Conservation (phyloP, 2,113 vertebrate species). For the Machaerirhynchus nigripectus region DNA sequence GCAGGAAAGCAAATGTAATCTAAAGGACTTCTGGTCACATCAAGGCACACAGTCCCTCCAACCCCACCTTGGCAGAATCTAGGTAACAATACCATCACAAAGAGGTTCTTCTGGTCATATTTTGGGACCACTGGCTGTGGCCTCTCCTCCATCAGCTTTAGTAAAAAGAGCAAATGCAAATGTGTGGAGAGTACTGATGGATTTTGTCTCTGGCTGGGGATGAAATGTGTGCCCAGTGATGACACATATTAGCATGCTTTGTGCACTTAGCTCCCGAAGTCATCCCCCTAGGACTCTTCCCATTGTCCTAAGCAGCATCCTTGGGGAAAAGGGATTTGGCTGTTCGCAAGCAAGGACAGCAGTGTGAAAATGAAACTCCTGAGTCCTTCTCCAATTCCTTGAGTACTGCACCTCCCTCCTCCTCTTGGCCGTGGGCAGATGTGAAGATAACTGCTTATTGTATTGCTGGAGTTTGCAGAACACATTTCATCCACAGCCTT, state of each 20-base stretch:
- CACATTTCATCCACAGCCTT: background rate
- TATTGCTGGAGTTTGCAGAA: background rate
- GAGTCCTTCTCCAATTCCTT: background rate
- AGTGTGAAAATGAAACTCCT: background rate
- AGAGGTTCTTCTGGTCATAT: background rate
- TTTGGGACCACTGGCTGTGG: background rate
- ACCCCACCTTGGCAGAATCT: background rate
- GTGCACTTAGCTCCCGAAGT: background rate
- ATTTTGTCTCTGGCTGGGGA: background rate
- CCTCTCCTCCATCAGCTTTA: background rate
- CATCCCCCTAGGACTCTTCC: background rate
- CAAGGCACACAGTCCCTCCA: background rate
- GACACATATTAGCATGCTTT: background rate
- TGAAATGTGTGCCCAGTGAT: background rate
- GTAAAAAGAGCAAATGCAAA: background rate
- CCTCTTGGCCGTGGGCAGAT: background rate
- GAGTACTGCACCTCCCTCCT: background rate
- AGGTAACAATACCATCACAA: background rate
- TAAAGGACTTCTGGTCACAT: background rate
- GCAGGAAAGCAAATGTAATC: background rate
- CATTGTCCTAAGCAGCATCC: background rate
- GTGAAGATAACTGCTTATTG: background rate
- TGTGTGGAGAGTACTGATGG: background rate
- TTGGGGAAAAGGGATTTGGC: rapidly evolving
- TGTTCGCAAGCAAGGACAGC: background rate